Percentiles rank a stretch among this genome's conserved stretches.
phyloP scores from a whole-genome alignment of 2,113 vertebrate species.

The Tiliqua scincoides region DNA sequence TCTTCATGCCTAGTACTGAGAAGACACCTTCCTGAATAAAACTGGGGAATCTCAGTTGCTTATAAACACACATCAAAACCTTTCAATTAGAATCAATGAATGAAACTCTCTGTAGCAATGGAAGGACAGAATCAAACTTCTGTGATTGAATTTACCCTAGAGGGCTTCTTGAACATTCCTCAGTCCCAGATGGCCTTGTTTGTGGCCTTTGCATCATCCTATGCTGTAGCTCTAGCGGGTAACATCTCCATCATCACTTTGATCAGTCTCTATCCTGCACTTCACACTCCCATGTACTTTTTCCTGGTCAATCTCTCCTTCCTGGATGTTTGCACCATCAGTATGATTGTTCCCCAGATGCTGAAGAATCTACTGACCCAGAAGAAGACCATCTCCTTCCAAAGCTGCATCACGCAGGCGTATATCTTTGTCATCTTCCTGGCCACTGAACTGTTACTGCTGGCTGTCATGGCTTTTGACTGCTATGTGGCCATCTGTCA shows the following conservation, averaged over 20 bases:
- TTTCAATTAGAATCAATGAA: not conserved
- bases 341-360: not conserved
- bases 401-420: constrained; percentile 16
- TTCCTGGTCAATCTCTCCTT: constrained; percentile 5
- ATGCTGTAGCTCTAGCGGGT: not conserved
- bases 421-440: constrained; percentile 29
- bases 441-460: constrained; percentile 31
- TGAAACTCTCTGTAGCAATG: not conserved
- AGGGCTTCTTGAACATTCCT: not conserved
- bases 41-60: not conserved
- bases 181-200: not conserved
- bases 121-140: not conserved
- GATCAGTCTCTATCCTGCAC: not conserved
- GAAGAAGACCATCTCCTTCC: constrained; percentile 14
- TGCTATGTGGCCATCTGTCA: constrained; percentile 42
- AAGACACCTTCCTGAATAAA: not conserved
- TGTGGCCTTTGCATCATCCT: not conserved
- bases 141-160: not conserved
- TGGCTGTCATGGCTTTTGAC: constrained; percentile 47
- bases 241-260: not conserved
- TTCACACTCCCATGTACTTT: constrained; percentile 4
- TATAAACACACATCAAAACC: too few species aligned
- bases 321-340: not conserved
- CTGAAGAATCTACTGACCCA: not conserved
- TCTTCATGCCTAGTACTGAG: not conserved